A percentile compares a stretch with the other conserved stretches of the same genome.
Conservation (phyloP, 1,140 invertebrate genomes). For the Drosophila tristis region DNA sequence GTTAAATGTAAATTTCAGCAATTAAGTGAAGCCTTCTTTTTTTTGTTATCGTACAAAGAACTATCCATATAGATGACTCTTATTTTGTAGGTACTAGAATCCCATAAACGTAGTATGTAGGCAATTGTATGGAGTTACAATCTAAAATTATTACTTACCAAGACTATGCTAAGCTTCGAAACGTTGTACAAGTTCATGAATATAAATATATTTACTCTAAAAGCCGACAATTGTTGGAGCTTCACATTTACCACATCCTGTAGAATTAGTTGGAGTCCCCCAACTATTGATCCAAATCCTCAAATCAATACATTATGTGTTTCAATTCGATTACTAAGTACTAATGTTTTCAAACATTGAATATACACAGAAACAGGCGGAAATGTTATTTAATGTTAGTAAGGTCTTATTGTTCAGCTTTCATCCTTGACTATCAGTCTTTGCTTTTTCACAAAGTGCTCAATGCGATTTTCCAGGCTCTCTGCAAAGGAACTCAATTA, state of each 20-base stretch:
- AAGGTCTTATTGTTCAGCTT: neutral
- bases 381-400: too few species aligned
- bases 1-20: constrained; percentile 23
- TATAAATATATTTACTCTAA: constrained; percentile 40
- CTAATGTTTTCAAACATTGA: too few species aligned
- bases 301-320: too few species aligned
- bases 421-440: constrained; percentile 57
- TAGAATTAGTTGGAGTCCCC: too few species aligned
- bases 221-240: neutral
- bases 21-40: constrained; percentile 18
- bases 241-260: neutral
- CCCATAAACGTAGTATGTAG: constrained; percentile 28
- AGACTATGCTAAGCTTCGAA: constrained; percentile 47
- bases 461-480: constrained; percentile 90
- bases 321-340: too few species aligned
- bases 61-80: constrained; percentile 29
- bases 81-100: constrained; percentile 17
- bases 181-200: constrained; percentile 52
- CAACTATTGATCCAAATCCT: too few species aligned
- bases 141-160: constrained; percentile 60
- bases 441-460: constrained; percentile 89
- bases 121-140: constrained; percentile 46
- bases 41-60: constrained; percentile 58
- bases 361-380: too few species aligned
- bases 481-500: constrained; percentile 84